These are phyloP conservation scores for Girardia tigrina DNA, from an alignment of 2,888 invertebrate genomes.

Conservation along the genomic window DNA sequence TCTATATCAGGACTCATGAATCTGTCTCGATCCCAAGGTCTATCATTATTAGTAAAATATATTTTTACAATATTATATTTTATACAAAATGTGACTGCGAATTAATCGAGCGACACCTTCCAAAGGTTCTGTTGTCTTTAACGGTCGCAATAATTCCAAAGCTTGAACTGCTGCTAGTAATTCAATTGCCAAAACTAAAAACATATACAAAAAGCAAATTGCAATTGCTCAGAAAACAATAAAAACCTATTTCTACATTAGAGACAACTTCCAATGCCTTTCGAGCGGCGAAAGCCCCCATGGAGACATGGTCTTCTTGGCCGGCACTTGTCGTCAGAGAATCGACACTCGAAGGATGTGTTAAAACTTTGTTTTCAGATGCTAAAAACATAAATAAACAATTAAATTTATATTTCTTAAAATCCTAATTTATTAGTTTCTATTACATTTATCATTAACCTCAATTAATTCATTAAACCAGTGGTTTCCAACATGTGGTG, in stretches of 20 bases:
- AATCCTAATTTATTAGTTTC: background rate
- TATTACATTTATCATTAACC: background rate
- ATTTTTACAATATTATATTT: background rate
- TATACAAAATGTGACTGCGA: constrained; percentile 48
- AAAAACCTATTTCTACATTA: constrained; percentile 53
- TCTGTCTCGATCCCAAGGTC: constrained; percentile 57
- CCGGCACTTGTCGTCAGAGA: constrained; percentile 59
- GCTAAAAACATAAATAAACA: constrained; percentile 49
- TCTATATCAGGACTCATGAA: constrained; percentile 60
- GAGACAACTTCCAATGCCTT: constrained; percentile 56
- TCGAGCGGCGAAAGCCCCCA: constrained; percentile 60
- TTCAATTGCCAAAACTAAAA: constrained; percentile 58
- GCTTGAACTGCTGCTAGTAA: constrained; percentile 59
- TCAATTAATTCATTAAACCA: too few species aligned
- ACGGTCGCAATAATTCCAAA: constrained; percentile 58
- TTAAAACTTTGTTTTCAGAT: constrained; percentile 60
- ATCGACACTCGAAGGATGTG: constrained; percentile 60
- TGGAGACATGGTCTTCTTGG: constrained; percentile 61
- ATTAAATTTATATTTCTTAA: background rate
- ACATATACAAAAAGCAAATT: background rate
- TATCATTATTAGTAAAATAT: constrained; percentile 40
- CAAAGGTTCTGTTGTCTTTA: constrained; percentile 57
- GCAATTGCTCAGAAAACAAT: background rate
- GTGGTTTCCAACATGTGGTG: too few species aligned
- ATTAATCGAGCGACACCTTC: constrained; percentile 58